phyloP scores from a whole-genome alignment of 2,113 vertebrate genomes.

The Chrysemys picta region DNA sequence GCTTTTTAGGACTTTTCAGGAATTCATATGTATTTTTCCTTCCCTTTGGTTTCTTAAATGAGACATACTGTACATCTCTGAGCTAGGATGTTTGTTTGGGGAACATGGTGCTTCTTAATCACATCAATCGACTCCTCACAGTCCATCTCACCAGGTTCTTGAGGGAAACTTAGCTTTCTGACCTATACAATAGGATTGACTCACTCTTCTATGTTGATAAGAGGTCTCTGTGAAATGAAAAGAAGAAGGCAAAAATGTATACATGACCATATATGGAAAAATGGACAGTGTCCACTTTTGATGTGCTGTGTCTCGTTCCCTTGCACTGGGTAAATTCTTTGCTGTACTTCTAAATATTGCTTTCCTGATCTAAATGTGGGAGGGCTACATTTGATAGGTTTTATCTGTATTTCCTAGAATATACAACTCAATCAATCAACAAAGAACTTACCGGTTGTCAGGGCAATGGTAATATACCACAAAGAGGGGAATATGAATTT shows the following conservation, averaged over 20 bases:
- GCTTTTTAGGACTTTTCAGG: not conserved
- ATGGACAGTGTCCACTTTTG: not conserved
- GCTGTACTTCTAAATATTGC: not conserved
- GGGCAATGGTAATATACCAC: not conserved
- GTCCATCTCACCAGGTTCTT: not conserved
- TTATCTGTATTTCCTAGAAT: not conserved
- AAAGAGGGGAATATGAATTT: not conserved
- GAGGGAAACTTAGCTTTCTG: not conserved
- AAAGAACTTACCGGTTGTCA: not conserved
- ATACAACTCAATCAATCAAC: not conserved
- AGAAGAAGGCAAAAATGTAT: not conserved
- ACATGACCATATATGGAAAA: not conserved
- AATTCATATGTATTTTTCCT: not conserved
- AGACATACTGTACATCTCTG: not conserved
- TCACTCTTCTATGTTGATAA: not conserved
- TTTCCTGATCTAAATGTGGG: not conserved
- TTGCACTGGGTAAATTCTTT: not conserved
- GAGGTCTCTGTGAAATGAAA: not conserved
- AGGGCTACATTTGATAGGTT: not conserved
- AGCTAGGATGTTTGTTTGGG: not conserved
- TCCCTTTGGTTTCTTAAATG: conserved; percentile 1
- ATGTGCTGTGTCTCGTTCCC: not conserved
- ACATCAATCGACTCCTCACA: not conserved
- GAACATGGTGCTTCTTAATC: not conserved
- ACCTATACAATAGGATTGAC: not conserved